Percentiles rank a stretch among this genome's conserved stretches.
Evolutionary conservation across 2,797 vertebrate genomes (phyloP).

Genomic region (Brotula barbata): DNA sequence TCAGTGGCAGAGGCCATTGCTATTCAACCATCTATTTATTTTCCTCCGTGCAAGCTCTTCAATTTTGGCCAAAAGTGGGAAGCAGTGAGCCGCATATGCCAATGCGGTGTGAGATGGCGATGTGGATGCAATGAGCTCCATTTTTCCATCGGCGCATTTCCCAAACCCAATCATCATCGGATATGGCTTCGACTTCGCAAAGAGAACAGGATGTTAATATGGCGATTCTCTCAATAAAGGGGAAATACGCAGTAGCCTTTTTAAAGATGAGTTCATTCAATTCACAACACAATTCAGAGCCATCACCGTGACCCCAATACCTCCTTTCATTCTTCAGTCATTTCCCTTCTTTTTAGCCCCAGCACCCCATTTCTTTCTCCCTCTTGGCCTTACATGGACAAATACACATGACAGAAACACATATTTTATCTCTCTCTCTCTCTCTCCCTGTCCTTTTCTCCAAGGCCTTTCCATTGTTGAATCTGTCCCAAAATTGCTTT

Average conservation of each 20-base stretch:
- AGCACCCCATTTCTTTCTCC: constrained; percentile 60
- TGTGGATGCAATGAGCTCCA: constrained; percentile 80
- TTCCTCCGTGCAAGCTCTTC: constrained; percentile 83
- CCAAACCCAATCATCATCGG: constrained; percentile 82
- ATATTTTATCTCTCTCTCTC: constrained; percentile 19
- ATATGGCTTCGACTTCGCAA: constrained; percentile 79
- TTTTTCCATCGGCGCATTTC: constrained; percentile 77
- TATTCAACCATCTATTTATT: constrained; percentile 86
- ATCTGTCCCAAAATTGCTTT: constrained; percentile 53
- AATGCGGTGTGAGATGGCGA: constrained; percentile 81
- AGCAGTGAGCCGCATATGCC: constrained; percentile 84
- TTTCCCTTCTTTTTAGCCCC: constrained; percentile 62
- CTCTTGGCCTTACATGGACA: constrained; percentile 56
- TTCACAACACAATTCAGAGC: constrained; percentile 75
- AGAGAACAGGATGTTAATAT: constrained; percentile 82
- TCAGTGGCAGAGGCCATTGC: constrained; percentile 83
- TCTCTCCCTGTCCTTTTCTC: constrained; percentile 38
- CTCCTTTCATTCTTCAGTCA: constrained; percentile 68
- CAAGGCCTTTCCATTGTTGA: constrained; percentile 64
- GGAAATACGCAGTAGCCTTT: constrained; percentile 76
- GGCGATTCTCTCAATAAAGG: constrained; percentile 81
- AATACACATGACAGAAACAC: constrained; percentile 40
- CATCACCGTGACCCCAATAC: constrained; percentile 79
- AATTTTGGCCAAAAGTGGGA: constrained; percentile 85
- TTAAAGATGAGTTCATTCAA: constrained; percentile 82